A percentile compares a stretch with the other conserved stretches of the same genome.
These are phyloP conservation scores for Apodemia hepburni DNA, from an alignment of 2,888 invertebrate species.

Conservation along the genomic window DNA sequence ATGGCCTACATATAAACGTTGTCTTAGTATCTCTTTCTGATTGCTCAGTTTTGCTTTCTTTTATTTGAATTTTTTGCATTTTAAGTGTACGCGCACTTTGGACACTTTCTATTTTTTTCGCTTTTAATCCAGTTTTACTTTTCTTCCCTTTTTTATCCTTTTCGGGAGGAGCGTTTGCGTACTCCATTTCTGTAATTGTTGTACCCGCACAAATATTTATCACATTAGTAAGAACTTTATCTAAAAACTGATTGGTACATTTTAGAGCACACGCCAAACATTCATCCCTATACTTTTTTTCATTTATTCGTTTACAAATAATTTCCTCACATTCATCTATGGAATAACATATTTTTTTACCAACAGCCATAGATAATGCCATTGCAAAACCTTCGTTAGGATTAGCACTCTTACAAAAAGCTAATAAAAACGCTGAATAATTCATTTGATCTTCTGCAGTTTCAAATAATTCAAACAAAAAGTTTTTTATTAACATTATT, in stretches of 20 bases:
- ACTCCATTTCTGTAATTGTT: conserved; percentile 36
- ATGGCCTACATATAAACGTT: conserved; percentile 59
- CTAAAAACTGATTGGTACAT: conserved; percentile 53
- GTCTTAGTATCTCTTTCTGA: conserved; percentile 51
- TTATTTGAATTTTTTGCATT: conserved; percentile 37
- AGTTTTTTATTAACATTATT: conserved; percentile 67
- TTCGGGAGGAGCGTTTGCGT: conserved; percentile 30
- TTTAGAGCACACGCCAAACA: conserved; percentile 55
- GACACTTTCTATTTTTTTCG: conserved; percentile 44
- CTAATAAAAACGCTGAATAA: conserved; percentile 82
- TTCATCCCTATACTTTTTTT: conserved; percentile 58
- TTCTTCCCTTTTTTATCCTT: conserved; percentile 51
- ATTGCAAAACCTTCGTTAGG: conserved; percentile 78
- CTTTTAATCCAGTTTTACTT: conserved; percentile 38
- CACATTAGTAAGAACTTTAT: conserved; percentile 49
- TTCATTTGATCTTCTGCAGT: conserved; percentile 69
- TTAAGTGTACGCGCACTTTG: conserved; percentile 52
- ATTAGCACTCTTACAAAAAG: conserved; percentile 80
- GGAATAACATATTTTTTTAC: conserved; percentile 73
- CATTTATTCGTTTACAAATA: conserved; percentile 55
- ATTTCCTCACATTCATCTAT: conserved; percentile 69
- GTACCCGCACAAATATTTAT: conserved; percentile 56
- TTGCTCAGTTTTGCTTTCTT: conserved; percentile 41
- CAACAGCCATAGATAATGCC: conserved; percentile 78
- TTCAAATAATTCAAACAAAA: conserved; percentile 80